phyloP scores from a whole-genome alignment of 2,113 vertebrate species.

The Ammodytes marinus region DNA sequence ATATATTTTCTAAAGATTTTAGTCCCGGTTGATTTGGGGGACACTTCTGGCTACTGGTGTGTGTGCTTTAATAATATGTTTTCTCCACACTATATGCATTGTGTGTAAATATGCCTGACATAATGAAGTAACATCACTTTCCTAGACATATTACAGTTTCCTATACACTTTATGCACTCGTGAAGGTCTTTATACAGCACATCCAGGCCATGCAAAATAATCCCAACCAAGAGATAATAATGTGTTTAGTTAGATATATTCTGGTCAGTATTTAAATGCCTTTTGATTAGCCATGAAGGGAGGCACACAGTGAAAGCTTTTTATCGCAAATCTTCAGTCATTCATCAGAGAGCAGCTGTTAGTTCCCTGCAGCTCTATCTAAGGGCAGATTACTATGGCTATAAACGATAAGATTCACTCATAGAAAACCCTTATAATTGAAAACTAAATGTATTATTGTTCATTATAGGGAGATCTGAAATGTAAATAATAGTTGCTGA shows the following conservation, averaged over 20 bases:
- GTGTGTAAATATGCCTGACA: neutral
- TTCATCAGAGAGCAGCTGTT: neutral
- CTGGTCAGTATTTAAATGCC: constrained; percentile 5
- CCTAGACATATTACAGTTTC: too few species aligned
- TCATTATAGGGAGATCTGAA: neutral
- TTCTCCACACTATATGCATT: neutral
- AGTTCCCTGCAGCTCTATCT: neutral
- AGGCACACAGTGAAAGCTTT: neutral
- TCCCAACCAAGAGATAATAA: constrained; percentile 14
- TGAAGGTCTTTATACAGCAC: neutral
- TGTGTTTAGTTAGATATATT: constrained; percentile 45
- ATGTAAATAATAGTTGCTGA: neutral
- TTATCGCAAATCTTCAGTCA: neutral
- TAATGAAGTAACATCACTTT: neutral
- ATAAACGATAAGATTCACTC: too few species aligned
- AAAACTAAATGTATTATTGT: neutral
- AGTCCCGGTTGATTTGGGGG: neutral
- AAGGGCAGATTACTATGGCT: neutral
- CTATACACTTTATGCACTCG: too few species aligned
- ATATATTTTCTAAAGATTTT: too few species aligned
- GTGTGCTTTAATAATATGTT: neutral
- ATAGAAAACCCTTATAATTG: neutral
- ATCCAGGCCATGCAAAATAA: constrained; percentile 44
- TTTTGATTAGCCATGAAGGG: neutral
- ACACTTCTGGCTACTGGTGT: neutral